These are phyloP conservation scores for Prunella fulvescens DNA, from an alignment of 2,113 vertebrate genomes.

Conservation along the genomic window DNA sequence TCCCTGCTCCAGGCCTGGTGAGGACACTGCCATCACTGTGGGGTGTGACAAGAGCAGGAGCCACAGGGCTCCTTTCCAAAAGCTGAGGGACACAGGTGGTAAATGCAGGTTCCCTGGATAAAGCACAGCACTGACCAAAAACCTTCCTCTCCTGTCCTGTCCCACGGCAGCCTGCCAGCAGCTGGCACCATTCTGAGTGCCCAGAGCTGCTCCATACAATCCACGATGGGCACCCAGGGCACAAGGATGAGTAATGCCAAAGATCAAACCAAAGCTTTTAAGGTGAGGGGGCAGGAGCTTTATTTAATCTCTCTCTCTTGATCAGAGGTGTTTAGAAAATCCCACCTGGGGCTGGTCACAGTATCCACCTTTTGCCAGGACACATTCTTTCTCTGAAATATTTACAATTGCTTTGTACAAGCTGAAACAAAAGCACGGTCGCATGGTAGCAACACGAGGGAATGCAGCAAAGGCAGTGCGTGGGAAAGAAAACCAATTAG, in stretches of 20 bases:
- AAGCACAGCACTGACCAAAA: not conserved
- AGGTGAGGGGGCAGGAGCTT: not conserved
- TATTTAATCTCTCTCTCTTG: not conserved
- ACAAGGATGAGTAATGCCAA: accelerated
- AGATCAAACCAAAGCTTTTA: not conserved
- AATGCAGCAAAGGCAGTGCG: not conserved
- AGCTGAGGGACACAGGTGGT: accelerated
- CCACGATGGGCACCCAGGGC: not conserved
- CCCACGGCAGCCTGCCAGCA: not conserved
- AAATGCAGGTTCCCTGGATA: not conserved
- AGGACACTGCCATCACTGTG: accelerated
- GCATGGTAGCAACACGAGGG: not conserved
- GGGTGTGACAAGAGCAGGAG: not conserved
- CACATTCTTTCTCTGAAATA: not conserved
- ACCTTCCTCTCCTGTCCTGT: not conserved
- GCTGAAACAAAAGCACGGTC: not conserved
- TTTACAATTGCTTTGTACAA: not conserved
- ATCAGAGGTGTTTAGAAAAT: not conserved
- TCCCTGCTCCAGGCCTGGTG: accelerated
- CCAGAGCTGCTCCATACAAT: accelerated
- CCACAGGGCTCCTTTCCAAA: not conserved
- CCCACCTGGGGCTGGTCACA: not conserved
- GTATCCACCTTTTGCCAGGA: not conserved
- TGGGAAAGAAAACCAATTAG: not conserved
- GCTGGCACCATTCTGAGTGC: not conserved